Evolutionary conservation across 2,113 vertebrate genomes (phyloP).

Genomic region (Aramus guarauna): DNA sequence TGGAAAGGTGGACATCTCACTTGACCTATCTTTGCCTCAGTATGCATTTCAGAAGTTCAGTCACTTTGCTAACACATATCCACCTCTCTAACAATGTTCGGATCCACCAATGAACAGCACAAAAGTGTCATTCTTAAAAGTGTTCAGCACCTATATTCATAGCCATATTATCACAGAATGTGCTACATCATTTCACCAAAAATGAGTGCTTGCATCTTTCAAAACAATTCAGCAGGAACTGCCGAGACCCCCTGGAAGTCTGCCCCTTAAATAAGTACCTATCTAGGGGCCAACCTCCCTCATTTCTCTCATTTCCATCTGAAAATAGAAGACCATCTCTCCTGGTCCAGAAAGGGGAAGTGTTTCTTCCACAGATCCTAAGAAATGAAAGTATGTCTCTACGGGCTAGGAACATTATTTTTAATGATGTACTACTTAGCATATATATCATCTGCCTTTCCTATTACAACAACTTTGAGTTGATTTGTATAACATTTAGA

Average conservation of each 20-base stretch:
- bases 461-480: neutral
- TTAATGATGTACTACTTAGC: neutral
- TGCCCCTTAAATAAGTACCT: neutral
- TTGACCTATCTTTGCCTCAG: neutral
- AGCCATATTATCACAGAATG: neutral
- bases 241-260: neutral
- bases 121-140: neutral
- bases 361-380: neutral
- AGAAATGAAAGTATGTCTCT: neutral
- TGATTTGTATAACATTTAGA: neutral
- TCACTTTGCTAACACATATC: neutral
- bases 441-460: neutral
- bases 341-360: neutral
- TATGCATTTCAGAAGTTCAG: neutral
- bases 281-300: neutral
- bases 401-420: neutral
- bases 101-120: neutral
- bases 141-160: neutral
- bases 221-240: neutral
- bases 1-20: neutral
- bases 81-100: neutral
- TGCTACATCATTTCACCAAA: neutral
- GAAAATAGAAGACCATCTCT: neutral
- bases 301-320: neutral
- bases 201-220: neutral